These are phyloP conservation scores for Ictidomys tridecemlineatus DNA, from an alignment of 2,113 vertebrate species.

Conservation along the genomic window DNA sequence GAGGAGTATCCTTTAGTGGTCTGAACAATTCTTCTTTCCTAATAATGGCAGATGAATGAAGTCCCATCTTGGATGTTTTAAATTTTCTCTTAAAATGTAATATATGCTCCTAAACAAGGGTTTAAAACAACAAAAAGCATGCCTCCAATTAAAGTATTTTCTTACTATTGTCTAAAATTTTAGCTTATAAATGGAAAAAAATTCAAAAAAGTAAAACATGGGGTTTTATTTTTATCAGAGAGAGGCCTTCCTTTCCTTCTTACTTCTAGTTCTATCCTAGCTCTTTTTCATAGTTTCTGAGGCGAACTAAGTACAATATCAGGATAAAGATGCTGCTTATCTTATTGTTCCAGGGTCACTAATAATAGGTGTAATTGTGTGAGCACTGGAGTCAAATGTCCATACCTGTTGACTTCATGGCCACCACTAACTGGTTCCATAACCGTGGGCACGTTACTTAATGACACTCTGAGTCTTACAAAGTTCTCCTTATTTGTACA, in stretches of 20 bases:
- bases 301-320: not conserved
- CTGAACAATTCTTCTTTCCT: conserved; percentile 23
- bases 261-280: not conserved
- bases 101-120: not conserved
- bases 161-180: not conserved
- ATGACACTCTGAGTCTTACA: not conserved
- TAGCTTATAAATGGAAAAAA: no score
- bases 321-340: not conserved
- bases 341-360: not conserved
- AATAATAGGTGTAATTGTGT: not conserved
- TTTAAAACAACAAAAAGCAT: not conserved
- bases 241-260: not conserved
- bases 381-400: not conserved
- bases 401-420: not conserved
- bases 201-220: not conserved
- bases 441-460: not conserved
- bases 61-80: not conserved
- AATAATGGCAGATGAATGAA: conserved; percentile 37
- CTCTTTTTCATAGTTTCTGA: conserved; percentile 1
- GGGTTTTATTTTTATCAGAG: conserved; percentile 25
- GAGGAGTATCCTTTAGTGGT: not conserved
- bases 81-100: conserved; percentile 38
- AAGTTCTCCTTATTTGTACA: not conserved
- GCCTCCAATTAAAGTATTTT: not conserved
- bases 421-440: not conserved